Evolutionary conservation across 2,797 vertebrate genomes (phyloP), one percentile per base, ranked within the genome.

Genomic region (Alosa sapidissima): DNA sequence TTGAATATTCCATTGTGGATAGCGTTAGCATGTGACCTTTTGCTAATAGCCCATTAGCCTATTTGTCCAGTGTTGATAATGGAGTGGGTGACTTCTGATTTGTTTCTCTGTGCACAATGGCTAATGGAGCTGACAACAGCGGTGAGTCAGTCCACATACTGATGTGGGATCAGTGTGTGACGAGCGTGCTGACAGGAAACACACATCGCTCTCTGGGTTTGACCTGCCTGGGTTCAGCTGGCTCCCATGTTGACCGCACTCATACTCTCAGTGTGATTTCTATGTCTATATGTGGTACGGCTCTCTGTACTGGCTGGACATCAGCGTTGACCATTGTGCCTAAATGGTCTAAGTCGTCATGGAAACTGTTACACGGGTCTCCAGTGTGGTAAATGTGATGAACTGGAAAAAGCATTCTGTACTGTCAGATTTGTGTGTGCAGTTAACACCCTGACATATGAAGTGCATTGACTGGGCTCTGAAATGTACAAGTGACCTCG

Each of bases 91-190:
- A 5, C 5, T 21, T 14, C 68, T 72, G 5, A 75, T 75, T 41
- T 45, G 68, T 45, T 6, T 16, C 16, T 78, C 41, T 19, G 1
- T 5, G 28, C 14, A 45, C 68, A 45, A 5, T 45, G 36, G 36
- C 33, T 4, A 75, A 75, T 47, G 41, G 65, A 36, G 33, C 72
- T 21, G 72, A 78, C 72, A 47, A 62, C n/a, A 62, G 72, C 13
- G 14, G 68, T 72, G 72, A 47, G 72, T 21, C 72, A 47, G 72
- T 21, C 72, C 72, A 78, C 72, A 78, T 21, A 36, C 72, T 78
- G 72, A 78, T 78, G 6, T 14, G 36, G 41, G 36, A 47, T 78
- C 16, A 78, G 72, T 19, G 5, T 47, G 68, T 45, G 36, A 19
- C 3, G 41, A 36, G 36, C 21, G 72, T 6, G 41, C 41, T 78